Evolutionary conservation across 2,888 invertebrate genomes (phyloP).

Genomic region (Calephelis perditalis): DNA sequence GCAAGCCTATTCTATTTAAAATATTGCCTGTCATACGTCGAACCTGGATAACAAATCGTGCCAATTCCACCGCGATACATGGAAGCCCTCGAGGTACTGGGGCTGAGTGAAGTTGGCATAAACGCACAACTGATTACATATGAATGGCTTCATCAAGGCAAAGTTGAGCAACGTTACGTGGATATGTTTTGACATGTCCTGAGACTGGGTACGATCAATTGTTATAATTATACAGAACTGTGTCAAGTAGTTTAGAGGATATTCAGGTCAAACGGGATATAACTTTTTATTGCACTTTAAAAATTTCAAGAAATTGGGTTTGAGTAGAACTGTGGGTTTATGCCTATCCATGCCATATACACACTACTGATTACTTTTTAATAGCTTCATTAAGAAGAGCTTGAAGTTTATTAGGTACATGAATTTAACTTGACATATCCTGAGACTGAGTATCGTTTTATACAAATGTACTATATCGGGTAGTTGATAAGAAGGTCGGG

Average conservation of each 20-base stretch:
- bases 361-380: no score
- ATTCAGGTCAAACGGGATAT: constrained; percentile 29
- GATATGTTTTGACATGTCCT: constrained; percentile 70
- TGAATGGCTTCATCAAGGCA: constrained; percentile 64
- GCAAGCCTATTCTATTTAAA: constrained; percentile 21
- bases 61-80: constrained; percentile 20
- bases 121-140: constrained; percentile 49
- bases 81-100: constrained; percentile 46
- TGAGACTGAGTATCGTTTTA: no score
- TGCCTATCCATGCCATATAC: no score
- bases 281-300: no score
- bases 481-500: no score
- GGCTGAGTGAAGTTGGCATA: constrained; percentile 39
- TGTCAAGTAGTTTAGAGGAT: constrained; percentile 59
- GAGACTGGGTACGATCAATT: constrained; percentile 50
- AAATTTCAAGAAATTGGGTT: no score
- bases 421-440: no score
- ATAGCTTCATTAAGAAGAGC: no score
- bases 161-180: constrained; percentile 57
- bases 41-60: constrained; percentile 27
- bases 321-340: no score
- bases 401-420: no score
- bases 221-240: constrained; percentile 71
- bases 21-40: constrained; percentile 28
- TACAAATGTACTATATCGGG: no score